Evolutionary conservation across 2,113 vertebrate species (phyloP), one percentile per base, ranked within the genome.

Genomic region (Probosciger aterrimus): DNA sequence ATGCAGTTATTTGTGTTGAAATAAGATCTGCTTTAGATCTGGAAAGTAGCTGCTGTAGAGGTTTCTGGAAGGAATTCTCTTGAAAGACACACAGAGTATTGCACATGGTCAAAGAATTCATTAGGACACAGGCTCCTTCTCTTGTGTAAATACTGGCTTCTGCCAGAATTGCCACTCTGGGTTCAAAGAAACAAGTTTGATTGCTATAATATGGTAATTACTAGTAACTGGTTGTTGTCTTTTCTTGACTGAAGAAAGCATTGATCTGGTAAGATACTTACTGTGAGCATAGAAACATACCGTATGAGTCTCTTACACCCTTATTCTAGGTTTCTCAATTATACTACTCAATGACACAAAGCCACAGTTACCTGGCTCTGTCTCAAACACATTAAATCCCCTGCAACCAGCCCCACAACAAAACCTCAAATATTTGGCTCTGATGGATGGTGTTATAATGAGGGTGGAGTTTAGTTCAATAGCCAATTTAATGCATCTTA

Each of bases 391-490:
- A 3, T 82, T 80, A 88, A 92, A 83, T 76, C 69, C 43, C 25
- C 35, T 59, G 76, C 75, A 87, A 69, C 76, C 77, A 91, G 67
- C 31, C 53, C 33, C 81, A 85, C 62, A 89, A 92, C 88, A 87
- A 95, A 96, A 62, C 86, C n/a, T 92, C 86, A 89, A 65, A 84
- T 63, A 70, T 55, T 88, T 93, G 88, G 79, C 86, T 87, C 35
- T 64, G 39, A 91, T 17, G 41, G 86, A 84, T 52, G 39, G 39
- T 59, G 82, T 62, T 82, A 86, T 79, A 90, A 88, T 62, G 71
- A 96, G 91, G 94, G 92, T 88, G 92, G 86, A 96, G 84, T 71
- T 81, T 75, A 43, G 31, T 89, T 93, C 92, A 95, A 5, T 47
- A 55, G 60, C 88, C 60, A 88, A 17, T 83, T 91, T 83, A 92